Conservation (phyloP, 2,888 invertebrate genomes). For the Ophioninae sp. region DNA sequence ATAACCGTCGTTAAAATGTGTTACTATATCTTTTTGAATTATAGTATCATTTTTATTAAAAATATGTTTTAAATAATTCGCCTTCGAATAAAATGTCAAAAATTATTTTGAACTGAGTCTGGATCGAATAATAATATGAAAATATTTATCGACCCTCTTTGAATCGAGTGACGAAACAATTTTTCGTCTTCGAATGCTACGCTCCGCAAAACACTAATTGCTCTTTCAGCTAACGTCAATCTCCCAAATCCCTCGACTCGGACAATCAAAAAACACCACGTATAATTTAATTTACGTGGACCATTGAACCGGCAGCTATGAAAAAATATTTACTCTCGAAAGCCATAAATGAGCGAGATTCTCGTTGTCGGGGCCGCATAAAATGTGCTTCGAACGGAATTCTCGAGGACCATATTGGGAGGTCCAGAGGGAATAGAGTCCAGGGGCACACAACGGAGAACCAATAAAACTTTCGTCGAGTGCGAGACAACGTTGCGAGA, state of each 20-base stretch:
- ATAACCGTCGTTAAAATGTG: no score
- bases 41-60: no score
- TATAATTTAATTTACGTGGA: background rate
- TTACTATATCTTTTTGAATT: no score
- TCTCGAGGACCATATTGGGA: background rate
- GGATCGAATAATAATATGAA: background rate
- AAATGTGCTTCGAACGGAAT: background rate
- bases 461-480: slow-evolving; percentile 72
- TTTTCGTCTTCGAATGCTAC: background rate
- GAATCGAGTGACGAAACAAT: background rate
- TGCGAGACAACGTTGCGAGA: slow-evolving; percentile 39
- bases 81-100: background rate
- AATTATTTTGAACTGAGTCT: background rate
- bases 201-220: background rate
- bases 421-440: slow-evolving; percentile 10
- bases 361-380: background rate
- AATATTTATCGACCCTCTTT: background rate
- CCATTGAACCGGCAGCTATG: background rate
- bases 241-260: background rate
- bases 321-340: background rate
- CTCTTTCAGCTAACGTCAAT: background rate
- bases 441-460: slow-evolving; percentile 49
- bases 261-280: background rate
- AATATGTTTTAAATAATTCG: no score
- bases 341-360: background rate